Percentiles rank a stretch among this genome's conserved stretches.
phyloP scores from a whole-genome alignment of 1,140 invertebrate species.

The Charaxes varanes region DNA sequence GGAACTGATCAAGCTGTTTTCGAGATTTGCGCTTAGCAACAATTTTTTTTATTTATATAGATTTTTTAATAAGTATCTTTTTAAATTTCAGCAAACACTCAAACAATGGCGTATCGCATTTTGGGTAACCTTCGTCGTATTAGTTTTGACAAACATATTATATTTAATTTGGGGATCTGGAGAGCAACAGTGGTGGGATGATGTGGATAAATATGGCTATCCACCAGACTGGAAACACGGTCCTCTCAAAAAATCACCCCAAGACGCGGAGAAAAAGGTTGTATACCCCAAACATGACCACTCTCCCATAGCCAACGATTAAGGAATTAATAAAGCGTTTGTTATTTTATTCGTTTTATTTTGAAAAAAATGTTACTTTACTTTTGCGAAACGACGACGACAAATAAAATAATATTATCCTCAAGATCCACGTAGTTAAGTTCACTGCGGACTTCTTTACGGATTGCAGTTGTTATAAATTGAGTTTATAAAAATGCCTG shows the following conservation, averaged over 20 bases:
- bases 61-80: slow-evolving; percentile 7
- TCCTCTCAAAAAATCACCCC: slow-evolving; percentile 34
- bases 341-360: background rate
- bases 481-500: no score
- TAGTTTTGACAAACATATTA: slow-evolving; percentile 80
- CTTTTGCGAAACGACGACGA: no score
- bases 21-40: background rate
- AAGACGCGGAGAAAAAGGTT: slow-evolving; percentile 46
- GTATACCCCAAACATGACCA: slow-evolving; percentile 61
- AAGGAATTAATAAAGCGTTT: background rate
- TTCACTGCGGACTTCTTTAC: no score
- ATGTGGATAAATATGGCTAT: slow-evolving; percentile 64
- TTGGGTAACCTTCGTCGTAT: slow-evolving; percentile 68
- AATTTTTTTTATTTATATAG: background rate
- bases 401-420: no score
- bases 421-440: no score
- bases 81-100: slow-evolving; percentile 77
- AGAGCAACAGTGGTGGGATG: slow-evolving; percentile 82
- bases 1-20: background rate
- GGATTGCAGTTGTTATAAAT: no score
- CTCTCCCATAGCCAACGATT: slow-evolving; percentile 35
- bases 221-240: slow-evolving; percentile 56
- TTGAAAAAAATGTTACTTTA: no score
- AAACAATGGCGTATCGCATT: slow-evolving; percentile 81
- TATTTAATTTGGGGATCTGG: slow-evolving; percentile 83